Base-by-base conservation (phyloP, 2,888 invertebrate species). In the Pegoplata infirma region DNA sequence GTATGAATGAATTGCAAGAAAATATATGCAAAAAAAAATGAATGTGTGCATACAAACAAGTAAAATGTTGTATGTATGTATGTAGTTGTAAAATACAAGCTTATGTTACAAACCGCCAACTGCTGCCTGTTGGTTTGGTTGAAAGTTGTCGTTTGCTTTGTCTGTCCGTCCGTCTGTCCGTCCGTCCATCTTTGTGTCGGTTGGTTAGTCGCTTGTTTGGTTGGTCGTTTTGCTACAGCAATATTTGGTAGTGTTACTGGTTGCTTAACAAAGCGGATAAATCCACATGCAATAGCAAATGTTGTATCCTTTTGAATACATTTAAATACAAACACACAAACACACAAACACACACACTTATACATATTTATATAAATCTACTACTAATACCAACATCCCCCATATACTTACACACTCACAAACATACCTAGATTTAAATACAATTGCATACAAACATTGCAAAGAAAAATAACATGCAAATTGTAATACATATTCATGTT, bases 261-360 rank as follows among this genome's bases (percentile, higher is more conserved):
- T 61, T 78, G 74, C 78, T 78, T 78, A 78, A 78, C 78, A 78
- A 74, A 69, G 78, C 66, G 74, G 46, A 74, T 69, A 74, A 78
- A 69, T 78, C 49, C 59, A 59, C 68, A 78, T 74, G 78, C 74
- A 69, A 69, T 66, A 28, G 69, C 78, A 78, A 78, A 74, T 69
- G 78, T 69, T 74, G 74, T 74, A 69, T 78, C 64, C 74, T 78
- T 69, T 78, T 47, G 47, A 61, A 61, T 47, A 40, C 17, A 61
- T 63, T 23, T 36, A 73, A 46, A 46, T 47, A 28, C 63, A 63
- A 23, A 56, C 28, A 6, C n/a, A 68, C 16, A 40, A 12, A 64
- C 40, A 55, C 1, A 44, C 47, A 7, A 40, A 40, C n/a, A 40
- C 40, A 55, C 1, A 44, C 47, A 7, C 12, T n/a, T 3, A 40